phyloP scores from a whole-genome alignment of 37 sponge, comb jelly and placozoan species.

The Dysidea cf. avara region DNA sequence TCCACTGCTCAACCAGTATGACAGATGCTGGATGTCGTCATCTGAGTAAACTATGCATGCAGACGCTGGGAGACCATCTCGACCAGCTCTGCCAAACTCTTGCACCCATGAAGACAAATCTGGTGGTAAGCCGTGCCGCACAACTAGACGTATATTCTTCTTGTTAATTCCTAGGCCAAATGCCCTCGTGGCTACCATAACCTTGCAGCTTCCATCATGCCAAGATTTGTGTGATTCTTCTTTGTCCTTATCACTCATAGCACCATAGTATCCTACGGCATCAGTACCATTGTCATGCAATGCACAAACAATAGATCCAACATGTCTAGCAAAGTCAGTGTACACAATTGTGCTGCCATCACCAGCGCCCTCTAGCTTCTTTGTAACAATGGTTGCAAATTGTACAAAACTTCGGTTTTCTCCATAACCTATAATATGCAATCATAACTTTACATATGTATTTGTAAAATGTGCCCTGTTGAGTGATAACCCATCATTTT shows the following conservation, averaged over 20 bases:
- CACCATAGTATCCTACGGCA: neutral
- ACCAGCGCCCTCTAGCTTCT: no score
- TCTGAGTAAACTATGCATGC: slow-evolving; percentile 3
- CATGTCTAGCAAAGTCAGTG: slow-evolving; percentile 11
- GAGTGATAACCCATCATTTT: no score
- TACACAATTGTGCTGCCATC: neutral
- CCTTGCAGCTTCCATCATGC: neutral
- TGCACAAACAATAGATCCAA: neutral
- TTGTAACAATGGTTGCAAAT: no score
- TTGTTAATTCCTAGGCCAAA: slow-evolving; percentile 2
- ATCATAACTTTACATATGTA: no score
- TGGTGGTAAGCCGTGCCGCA: slow-evolving; percentile 1
- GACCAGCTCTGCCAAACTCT: slow-evolving; percentile 7
- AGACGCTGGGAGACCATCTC: neutral
- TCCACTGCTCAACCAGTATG: no score
- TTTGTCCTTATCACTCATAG: slow-evolving; percentile 7
- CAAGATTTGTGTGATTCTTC: neutral
- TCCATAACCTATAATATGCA: no score
- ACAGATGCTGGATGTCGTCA: no score
- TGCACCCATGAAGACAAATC: neutral
- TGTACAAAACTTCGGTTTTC: no score
- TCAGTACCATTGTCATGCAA: neutral
- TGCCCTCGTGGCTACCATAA: slow-evolving; percentile 5
- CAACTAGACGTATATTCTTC: neutral
- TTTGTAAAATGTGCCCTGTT: no score